Percentiles rank a stretch among this genome's conserved stretches.
Conservation (phyloP, 2,888 invertebrate genomes). For the Synergus japonicus region DNA sequence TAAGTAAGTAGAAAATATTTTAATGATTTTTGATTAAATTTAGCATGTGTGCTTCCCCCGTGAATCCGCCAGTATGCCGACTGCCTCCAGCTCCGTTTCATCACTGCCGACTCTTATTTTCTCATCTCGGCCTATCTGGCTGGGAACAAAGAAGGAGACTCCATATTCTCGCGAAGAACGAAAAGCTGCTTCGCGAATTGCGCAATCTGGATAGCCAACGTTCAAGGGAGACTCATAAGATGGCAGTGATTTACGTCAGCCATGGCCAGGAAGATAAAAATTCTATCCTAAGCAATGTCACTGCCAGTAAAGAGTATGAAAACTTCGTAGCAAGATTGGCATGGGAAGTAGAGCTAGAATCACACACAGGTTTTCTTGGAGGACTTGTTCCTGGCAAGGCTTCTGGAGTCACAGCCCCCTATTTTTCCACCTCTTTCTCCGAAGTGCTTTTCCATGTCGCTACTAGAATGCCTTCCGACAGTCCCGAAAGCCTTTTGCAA, state of each 20-base stretch:
- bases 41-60: constrained; percentile 79
- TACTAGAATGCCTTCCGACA: constrained; percentile 96
- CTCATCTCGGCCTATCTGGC: constrained; percentile 93
- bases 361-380: constrained; percentile 96
- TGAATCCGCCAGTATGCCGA: constrained; percentile 78
- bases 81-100: constrained; percentile 85
- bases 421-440: constrained; percentile 94
- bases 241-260: constrained; percentile 98
- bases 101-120: constrained; percentile 91
- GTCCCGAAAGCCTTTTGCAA: constrained; percentile 90
- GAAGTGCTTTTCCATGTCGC: constrained; percentile 99
- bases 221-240: constrained; percentile 96
- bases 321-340: constrained; percentile 86
- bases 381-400: constrained; percentile 94
- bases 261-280: constrained; percentile 98
- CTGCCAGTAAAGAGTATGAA: constrained; percentile 96
- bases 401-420: constrained; percentile 96
- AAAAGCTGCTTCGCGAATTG: constrained; percentile 92
- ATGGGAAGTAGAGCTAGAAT: constrained; percentile 93
- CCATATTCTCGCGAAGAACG: constrained; percentile 91
- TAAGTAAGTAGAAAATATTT: too few relatives aligned
- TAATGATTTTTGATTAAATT: constrained; percentile 47
- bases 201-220: constrained; percentile 95
- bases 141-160: constrained; percentile 92
- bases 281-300: constrained; percentile 93